Evolutionary conservation across 53 echinoderm and acorn worm species (phyloP), one percentile per base, ranked within the genome.

Genomic region (Astropecten irregularis): DNA sequence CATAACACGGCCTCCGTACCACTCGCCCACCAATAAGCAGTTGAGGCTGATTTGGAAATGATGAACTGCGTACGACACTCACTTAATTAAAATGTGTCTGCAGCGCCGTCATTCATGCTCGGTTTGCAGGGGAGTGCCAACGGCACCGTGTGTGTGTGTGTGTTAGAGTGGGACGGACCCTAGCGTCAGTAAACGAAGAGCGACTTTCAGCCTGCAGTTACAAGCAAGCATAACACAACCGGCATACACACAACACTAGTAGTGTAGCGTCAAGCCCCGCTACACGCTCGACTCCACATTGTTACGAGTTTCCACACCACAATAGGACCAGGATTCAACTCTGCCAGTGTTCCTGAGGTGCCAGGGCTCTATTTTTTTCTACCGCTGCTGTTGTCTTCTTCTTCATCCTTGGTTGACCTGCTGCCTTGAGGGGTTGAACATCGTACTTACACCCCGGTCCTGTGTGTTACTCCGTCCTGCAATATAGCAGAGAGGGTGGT

Each of bases 41-140:
- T 58, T 31, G 30, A 13, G 56, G 28, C 69, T 84, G 70, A 84
- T 84, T 84, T 69, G 69, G 84, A 70, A 84, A 84, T 84, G 84
- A 84, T 84, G 69, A 71, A 84, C 79, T 79, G 83, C 87, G 87
- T 74, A 68, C 86, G 91, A 87, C 91, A 91, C 87, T 87, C 82
- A 86, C 73, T 91, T 91, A 91, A 91, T 91, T 91, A 91, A 91
- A 91, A 91, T 91, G 86, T 91, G 91, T 91, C 91, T 87, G 86
- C 68, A 73, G 72, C 72, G n/a, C n/a, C n/a, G 82, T 82, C 91
- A 91, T 85, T 91, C 91, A 91, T 87, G 74, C 63, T 56, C 67
- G 73, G 83, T 83, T 82, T 82, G 42, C 37, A 77, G 35, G 58
- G 42, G 83, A 82, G 84, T 83, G 89, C 79, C 79, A 62, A 21